Conservation (phyloP, 2,888 invertebrate genomes). For the Agonopterix subpropinquella region DNA sequence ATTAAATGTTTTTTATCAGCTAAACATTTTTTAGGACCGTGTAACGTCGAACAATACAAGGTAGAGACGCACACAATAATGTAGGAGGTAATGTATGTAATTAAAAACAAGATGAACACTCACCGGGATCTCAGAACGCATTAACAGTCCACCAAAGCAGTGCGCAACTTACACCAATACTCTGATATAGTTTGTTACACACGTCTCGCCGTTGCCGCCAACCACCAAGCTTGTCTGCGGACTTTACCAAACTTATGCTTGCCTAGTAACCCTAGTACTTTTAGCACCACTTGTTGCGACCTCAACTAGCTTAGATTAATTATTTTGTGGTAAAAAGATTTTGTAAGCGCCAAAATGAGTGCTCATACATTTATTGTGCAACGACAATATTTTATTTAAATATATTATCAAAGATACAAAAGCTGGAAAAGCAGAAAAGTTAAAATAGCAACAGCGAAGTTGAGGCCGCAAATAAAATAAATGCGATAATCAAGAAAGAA, state of each 20-base stretch:
- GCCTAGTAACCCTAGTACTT: slow-evolving; percentile 62
- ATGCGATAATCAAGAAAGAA: slow-evolving; percentile 55
- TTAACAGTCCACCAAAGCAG: slow-evolving; percentile 75
- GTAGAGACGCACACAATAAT: slow-evolving; percentile 36
- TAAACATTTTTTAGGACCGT: slow-evolving; percentile 1
- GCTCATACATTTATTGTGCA: neutral
- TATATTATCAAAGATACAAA: too few relatives aligned
- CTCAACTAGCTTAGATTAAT: slow-evolving; percentile 30
- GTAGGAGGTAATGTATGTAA: slow-evolving; percentile 26
- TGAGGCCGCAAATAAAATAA: slow-evolving; percentile 44
- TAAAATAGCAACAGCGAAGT: slow-evolving; percentile 17
- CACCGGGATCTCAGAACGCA: slow-evolving; percentile 66
- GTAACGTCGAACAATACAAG: neutral
- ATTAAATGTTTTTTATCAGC: neutral
- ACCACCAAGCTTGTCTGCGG: slow-evolving; percentile 71
- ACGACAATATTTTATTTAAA: too few relatives aligned
- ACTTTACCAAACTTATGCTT: slow-evolving; percentile 68
- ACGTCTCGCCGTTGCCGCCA: slow-evolving; percentile 61
- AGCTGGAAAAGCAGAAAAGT: neutral
- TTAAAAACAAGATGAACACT: slow-evolving; percentile 71
- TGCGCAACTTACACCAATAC: slow-evolving; percentile 70
- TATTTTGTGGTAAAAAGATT: neutral
- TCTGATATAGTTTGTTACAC: slow-evolving; percentile 48
- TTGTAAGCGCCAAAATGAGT: slow-evolving; percentile 1
- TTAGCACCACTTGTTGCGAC: slow-evolving; percentile 48